Conservation (phyloP, 2,888 invertebrate species). For the Hofmannophila pseudospretella region DNA sequence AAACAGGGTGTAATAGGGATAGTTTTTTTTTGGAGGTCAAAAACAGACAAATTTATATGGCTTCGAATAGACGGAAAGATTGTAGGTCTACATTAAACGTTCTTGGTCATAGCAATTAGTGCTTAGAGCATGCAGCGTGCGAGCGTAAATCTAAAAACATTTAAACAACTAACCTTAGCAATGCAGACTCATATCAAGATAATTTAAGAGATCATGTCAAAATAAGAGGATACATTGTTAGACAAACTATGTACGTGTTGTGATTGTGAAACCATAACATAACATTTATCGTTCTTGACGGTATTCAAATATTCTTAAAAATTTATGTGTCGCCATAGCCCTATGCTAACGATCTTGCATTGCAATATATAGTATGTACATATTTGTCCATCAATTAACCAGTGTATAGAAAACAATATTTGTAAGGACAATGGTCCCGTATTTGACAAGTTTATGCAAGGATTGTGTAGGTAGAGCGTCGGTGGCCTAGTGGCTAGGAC, state of each 20-base stretch:
- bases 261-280: constrained; percentile 20
- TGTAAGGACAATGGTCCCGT: constrained; percentile 23
- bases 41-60: too few species aligned
- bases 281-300: constrained; percentile 17
- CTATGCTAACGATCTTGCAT: constrained; percentile 16
- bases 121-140: constrained; percentile 1
- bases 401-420: constrained; percentile 14
- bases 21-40: too few species aligned
- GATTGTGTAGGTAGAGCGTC: too few species aligned
- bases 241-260: constrained; percentile 9
- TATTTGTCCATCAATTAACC: constrained; percentile 27
- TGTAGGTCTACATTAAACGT: too few species aligned
- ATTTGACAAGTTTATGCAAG: constrained; percentile 23
- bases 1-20: too few species aligned
- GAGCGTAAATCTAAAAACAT: constrained; percentile 3
- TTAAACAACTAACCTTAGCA: background rate
- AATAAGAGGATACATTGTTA: constrained; percentile 4
- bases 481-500: too few species aligned
- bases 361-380: too few species aligned
- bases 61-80: too few species aligned
- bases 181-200: background rate
- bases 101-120: constrained; percentile 6
- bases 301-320: constrained; percentile 20
- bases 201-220: background rate
- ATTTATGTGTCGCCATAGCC: constrained; percentile 22